phyloP scores from a whole-genome alignment of 2,113 vertebrate species.

The Corythoichthys haematopterus region DNA sequence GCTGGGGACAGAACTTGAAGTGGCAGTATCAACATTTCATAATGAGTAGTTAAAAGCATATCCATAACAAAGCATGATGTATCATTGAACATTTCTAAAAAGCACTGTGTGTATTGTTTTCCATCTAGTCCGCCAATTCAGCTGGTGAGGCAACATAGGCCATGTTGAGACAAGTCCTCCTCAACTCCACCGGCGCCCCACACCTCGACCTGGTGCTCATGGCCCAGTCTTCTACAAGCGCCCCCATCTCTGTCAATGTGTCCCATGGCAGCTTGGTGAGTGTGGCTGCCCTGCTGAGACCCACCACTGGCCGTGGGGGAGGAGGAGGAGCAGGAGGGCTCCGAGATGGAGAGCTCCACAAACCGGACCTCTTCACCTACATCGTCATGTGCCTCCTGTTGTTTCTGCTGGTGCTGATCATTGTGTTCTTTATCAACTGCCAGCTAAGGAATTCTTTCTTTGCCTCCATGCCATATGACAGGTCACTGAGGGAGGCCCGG shows the following conservation, averaged over 20 bases:
- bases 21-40: background rate
- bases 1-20: background rate
- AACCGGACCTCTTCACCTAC: constrained; percentile 92
- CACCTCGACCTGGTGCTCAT: constrained; percentile 79
- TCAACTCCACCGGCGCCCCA: constrained; percentile 84
- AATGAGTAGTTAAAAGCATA: background rate
- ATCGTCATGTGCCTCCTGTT: constrained; percentile 90
- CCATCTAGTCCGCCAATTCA: constrained; percentile 37
- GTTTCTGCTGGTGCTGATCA: constrained; percentile 86
- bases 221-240: constrained; percentile 77
- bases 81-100: background rate
- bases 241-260: constrained; percentile 75
- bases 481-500: constrained; percentile 88
- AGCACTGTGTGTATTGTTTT: constrained; percentile 22
- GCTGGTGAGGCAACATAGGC: constrained; percentile 33
- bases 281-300: constrained; percentile 84
- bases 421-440: constrained; percentile 96
- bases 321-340: constrained; percentile 64
- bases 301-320: constrained; percentile 70
- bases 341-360: constrained; percentile 85
- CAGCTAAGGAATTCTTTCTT: constrained; percentile 97
- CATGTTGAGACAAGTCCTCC: constrained; percentile 80
- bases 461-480: constrained; percentile 93
- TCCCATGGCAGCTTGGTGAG: constrained; percentile 84
- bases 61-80: background rate